Base-by-base conservation (phyloP, 2,113 vertebrate species). In the Alexandromys fortis region DNA sequence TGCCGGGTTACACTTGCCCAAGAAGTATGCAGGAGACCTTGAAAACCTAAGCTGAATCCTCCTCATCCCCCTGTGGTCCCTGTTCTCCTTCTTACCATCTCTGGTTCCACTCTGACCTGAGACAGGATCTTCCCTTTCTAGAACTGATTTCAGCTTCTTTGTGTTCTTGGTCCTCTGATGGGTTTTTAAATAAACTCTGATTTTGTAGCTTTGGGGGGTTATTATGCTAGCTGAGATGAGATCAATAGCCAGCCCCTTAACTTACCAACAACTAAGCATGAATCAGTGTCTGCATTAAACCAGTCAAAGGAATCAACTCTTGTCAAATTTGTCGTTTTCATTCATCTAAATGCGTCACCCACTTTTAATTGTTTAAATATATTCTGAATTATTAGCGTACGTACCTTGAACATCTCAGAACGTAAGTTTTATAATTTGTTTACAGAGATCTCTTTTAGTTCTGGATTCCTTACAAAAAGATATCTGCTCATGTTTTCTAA, bases 401-500 rank as follows among this genome's bases (percentile, higher is more conserved):
- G 14, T 7, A 88, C 47, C 30, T 96, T 88, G 65, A 75, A 45
- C 73, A 35, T 55, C 6, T 38, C 86, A 58, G 61, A 58, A 75
- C 77, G 1, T 70, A 78, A 30, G 13, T 87, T 96, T 93, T 86
- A 8, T 73, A 58, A 77, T 77, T 73, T 90, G 47, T 75, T 92
- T 93, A 76, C n/a, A 94, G 89, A 95, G n/a, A 65, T 70, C 68
- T 93, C 33, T 70, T 96, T 96, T 86, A 92, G 52, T 87, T 96
- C 72, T 94, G 95, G 86, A 95, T 93, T 93, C 77, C 72, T 94
- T 93, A 95, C 90, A 94, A 82, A 92, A 70, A 97, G 94, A 90
- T 67, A 85, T 92, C 88, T 67, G 83, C 83, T 90, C 90, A n/a
- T 97, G 97, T 96, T 97, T 97, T 94, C 97, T 97, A 97, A 97